Evolutionary conservation across 2,113 vertebrate species (phyloP), one percentile per base, ranked within the genome.

Genomic region (Physeter macrocephalus): DNA sequence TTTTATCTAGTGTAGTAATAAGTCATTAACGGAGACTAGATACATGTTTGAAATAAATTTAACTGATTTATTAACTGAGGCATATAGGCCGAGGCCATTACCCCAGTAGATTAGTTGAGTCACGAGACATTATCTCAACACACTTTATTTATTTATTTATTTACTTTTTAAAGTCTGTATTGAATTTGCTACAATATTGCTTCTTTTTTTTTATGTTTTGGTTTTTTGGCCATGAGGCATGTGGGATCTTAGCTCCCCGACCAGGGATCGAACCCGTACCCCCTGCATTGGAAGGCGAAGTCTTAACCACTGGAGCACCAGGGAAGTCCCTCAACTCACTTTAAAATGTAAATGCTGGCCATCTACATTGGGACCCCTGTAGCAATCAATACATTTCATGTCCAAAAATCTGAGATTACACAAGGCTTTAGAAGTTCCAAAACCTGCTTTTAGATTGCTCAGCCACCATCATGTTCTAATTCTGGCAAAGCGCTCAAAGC

Each of bases 341-440:
- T 91, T n/a, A 64, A 80, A 82, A 90, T 74, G 8, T 84, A 82
- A 78, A 61, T 31, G 23, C 5, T 52, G n/a, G 41, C 75, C 62
- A 74, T 86, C 21, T 57, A n/a, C n/a, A 9, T 91, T 93, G 78
- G 88, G 52, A 84, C 21, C 34, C 17, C 36, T 41, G 6, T 64
- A 97, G 83, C 77, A 80, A 95, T 94, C 93, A 89, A 96, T 85
- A 95, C 41, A 71, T 95, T 97, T 98, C 95, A 77, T 98, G 97
- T 94, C 88, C 95, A 97, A 36, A 36, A 94, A 34, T 88, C 88
- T 90, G 69, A 69, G 93, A 78, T 95, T 88, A 88, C 12, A 74
- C 2, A 81, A 74, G 62, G 6, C 39, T 98, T 97, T 97, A 93
- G 96, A 98, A 97, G 83, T 93, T 97, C 96, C 96, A 95, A 97